These are phyloP conservation scores for Podotricha telesiphe DNA, from an alignment of 2,888 invertebrate species.

Conservation along the genomic window DNA sequence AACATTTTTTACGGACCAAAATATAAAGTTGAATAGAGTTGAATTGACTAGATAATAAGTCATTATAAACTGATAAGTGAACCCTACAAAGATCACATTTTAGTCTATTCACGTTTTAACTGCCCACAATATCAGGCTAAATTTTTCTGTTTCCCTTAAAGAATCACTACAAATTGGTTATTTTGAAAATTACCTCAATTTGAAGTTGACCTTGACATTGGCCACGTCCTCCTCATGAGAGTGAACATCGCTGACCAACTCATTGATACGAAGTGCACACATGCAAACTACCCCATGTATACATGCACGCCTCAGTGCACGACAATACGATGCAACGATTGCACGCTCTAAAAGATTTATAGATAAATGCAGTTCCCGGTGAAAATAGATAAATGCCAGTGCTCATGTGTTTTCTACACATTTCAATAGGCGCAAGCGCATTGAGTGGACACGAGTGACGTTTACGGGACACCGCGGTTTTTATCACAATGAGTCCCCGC, in stretches of 20 bases:
- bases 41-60: too few relatives aligned
- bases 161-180: slow-evolving; percentile 33
- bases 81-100: too few relatives aligned
- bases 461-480: slow-evolving; percentile 60
- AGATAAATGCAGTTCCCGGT: slow-evolving; percentile 84
- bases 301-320: slow-evolving; percentile 77
- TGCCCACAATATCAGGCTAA: neutral
- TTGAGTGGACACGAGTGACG: slow-evolving; percentile 68
- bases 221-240: slow-evolving; percentile 55
- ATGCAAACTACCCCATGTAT: slow-evolving; percentile 49
- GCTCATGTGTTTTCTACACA: slow-evolving; percentile 78
- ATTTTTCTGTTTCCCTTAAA: too few relatives aligned
- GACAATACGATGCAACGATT: slow-evolving; percentile 80
- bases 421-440: slow-evolving; percentile 77
- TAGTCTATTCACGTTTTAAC: too few relatives aligned
- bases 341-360: slow-evolving; percentile 85
- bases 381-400: slow-evolving; percentile 83
- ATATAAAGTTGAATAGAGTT: too few relatives aligned
- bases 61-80: too few relatives aligned
- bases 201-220: slow-evolving; percentile 63
- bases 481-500: slow-evolving; percentile 74
- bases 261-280: slow-evolving; percentile 55
- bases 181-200: slow-evolving; percentile 48
- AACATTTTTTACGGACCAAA: too few relatives aligned
- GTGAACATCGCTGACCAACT: slow-evolving; percentile 57